Conservation (phyloP, 35 echinoderm and acorn worm species). For the Eucidaris tribuloides region DNA sequence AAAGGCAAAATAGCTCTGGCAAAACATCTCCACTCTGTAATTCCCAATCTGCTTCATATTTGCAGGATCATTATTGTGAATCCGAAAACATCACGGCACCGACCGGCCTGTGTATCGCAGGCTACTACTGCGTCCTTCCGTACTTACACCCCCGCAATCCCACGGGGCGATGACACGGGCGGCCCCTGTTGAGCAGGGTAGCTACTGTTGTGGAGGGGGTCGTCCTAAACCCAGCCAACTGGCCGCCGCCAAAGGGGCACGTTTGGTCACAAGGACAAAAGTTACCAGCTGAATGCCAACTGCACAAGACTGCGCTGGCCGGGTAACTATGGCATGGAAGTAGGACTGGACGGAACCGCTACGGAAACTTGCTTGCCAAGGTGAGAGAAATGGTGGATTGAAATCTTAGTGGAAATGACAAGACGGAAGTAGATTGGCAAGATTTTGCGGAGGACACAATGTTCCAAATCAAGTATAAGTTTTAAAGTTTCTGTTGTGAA, state of each 20-base stretch:
- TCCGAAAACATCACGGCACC: slow-evolving; percentile 86
- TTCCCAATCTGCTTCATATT: no score
- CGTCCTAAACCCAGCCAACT: slow-evolving; percentile 64
- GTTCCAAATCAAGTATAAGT: no score
- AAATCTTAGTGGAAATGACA: no score
- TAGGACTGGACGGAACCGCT: slow-evolving; percentile 69
- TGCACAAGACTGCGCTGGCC: slow-evolving; percentile 91
- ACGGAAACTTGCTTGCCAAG: slow-evolving; percentile 74
- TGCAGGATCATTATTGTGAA: slow-evolving; percentile 92
- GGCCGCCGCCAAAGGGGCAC: slow-evolving; percentile 98
- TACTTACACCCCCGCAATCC: slow-evolving; percentile 65
- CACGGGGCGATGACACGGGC: slow-evolving; percentile 63
- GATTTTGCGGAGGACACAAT: no score
- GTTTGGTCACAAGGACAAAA: slow-evolving; percentile 72
- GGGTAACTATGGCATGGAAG: slow-evolving; percentile 70
- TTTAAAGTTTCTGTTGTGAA: no score
- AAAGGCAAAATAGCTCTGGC: no score
- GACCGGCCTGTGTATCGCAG: slow-evolving; percentile 63
- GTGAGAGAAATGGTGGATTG: no score
- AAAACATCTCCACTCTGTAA: no score
- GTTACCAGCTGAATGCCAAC: slow-evolving; percentile 30
- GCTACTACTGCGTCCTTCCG: slow-evolving; percentile 86
- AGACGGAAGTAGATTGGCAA: no score
- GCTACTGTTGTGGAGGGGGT: slow-evolving; percentile 76
- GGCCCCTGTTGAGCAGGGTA: slow-evolving; percentile 89